Evolutionary conservation across 2,797 vertebrate genomes (phyloP).

Genomic region (Galago senegalensis): DNA sequence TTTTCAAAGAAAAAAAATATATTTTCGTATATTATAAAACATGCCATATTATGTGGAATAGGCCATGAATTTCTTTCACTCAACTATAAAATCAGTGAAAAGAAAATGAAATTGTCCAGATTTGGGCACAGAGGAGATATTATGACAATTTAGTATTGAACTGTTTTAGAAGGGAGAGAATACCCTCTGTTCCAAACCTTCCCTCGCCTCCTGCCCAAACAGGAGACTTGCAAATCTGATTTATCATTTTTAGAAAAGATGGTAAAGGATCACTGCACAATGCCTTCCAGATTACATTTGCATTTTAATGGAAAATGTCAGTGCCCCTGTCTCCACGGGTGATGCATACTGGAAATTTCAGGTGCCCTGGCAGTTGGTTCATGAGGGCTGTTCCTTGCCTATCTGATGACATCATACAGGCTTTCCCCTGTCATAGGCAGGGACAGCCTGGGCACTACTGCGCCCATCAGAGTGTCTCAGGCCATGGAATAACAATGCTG

Average conservation of each 20-base stretch:
- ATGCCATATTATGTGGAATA: constrained; percentile 44
- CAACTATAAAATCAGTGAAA: constrained; percentile 78
- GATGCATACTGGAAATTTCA: not conserved
- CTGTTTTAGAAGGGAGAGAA: constrained; percentile 75
- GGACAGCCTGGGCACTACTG: not conserved
- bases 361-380: not conserved
- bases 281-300: constrained; percentile 48
- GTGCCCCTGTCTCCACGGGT: constrained; percentile 1
- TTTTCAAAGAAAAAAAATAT: constrained; percentile 66
- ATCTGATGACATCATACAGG: not conserved
- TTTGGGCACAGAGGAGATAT: constrained; percentile 82
- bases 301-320: constrained; percentile 71
- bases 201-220: not conserved
- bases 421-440: not conserved
- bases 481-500: not conserved
- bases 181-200: not conserved
- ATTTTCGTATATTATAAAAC: constrained; percentile 70
- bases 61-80: constrained; percentile 64
- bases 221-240: constrained; percentile 50
- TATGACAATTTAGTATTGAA: constrained; percentile 78
- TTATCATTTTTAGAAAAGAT: constrained; percentile 60
- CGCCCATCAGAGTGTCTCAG: not conserved
- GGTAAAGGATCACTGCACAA: constrained; percentile 3
- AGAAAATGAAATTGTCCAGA: constrained; percentile 78
- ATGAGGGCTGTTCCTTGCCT: not conserved